Base-by-base conservation (phyloP, 2,797 vertebrate genomes). In the Siniperca undulata region DNA sequence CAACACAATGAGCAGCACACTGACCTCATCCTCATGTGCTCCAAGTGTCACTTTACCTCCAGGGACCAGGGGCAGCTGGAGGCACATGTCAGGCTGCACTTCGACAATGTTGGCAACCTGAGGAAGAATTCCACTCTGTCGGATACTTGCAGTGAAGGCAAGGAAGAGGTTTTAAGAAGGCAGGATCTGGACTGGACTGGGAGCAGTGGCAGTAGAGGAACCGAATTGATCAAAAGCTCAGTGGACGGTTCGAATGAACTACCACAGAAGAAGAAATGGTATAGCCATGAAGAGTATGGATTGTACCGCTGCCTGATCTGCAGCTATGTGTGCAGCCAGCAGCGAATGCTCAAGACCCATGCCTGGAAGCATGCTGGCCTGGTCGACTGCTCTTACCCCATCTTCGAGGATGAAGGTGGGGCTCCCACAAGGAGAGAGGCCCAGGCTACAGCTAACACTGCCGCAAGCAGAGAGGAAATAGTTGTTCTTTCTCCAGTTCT, bases 291-390 rank as follows among this genome's bases (percentile, higher is more conserved):
- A 87, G 97, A 97, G 78, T 97, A 97, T 0, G 98, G 98, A 42
- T 92, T 97, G 95, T 99, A 99, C 88, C 96, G 97, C 3, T 99
- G 98, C 85, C 92, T 99, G 52, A 99, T 99, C 55, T 99, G 98
- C 88, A 98, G 97, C 77, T 99, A 99, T 2, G 98, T 98, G 38
- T 99, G 98, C 55, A 97, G 97, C 70, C 98, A 99, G 92, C 98
- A 99, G 93, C 94, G 98, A 16, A 99, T 99, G 97, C 89, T 99
- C 60, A 99, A 99, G 94, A 99, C 98, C 0, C 98, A 99, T 0
- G 98, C 98, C 0, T 99, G 98, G 98, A 99, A 99, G 82, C 98
- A 99, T 0, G 98, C 98, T 0, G 98, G 98, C 4, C 96, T 99
- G 73, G 97, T 99, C 0, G 97, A 98, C 82, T 99, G 98, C 89